These are phyloP conservation scores for Zoanthus sociatus DNA, from an alignment of 92 coral and sea anemone species.

Conservation along the genomic window DNA sequence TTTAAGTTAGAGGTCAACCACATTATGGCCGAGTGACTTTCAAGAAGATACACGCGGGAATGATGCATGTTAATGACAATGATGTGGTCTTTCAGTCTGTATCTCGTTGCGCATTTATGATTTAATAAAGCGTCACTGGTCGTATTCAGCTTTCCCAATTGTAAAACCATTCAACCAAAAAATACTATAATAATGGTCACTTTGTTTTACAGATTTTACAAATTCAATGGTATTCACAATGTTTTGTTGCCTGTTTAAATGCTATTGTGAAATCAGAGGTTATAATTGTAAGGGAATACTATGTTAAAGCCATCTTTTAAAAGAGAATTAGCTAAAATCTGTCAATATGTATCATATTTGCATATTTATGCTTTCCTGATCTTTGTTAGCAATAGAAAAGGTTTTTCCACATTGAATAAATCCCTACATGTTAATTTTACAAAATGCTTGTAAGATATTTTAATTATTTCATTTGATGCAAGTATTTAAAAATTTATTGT, in stretches of 20 bases:
- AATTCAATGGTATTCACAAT: not conserved
- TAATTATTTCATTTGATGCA: no score
- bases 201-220: not conserved
- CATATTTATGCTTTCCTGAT: no score
- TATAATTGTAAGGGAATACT: no score
- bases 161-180: not conserved
- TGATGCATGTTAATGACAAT: not conserved
- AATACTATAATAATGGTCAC: not conserved
- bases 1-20: not conserved
- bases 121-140: not conserved
- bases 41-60: not conserved
- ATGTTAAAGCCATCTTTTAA: no score
- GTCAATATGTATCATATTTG: no score
- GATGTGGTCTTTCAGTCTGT: not conserved
- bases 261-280: not conserved
- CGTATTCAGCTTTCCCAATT: not conserved
- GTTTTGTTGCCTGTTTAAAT: not conserved
- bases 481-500: no score
- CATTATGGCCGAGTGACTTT: slow-evolving; percentile 1
- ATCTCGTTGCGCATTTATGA: not conserved
- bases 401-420: no score
- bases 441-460: no score
- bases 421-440: no score
- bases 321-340: no score
- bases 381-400: no score